These are phyloP conservation scores for Melanotaenia maccullochi DNA, from an alignment of 2,797 vertebrate genomes.

Conservation along the genomic window DNA sequence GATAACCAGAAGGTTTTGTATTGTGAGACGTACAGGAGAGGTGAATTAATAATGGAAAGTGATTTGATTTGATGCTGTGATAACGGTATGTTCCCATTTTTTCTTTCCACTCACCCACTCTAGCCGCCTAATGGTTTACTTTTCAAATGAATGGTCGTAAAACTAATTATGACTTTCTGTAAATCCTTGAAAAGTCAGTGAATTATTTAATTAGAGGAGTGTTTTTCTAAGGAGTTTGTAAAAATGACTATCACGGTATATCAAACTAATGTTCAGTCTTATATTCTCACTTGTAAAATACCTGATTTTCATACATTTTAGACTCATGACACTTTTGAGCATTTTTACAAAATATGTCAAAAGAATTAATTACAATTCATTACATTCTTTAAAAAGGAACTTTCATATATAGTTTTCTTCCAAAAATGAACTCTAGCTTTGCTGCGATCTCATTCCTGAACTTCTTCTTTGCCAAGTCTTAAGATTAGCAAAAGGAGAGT, in stretches of 20 bases:
- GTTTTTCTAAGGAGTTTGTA: slow-evolving; percentile 27
- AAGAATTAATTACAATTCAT: slow-evolving; percentile 13
- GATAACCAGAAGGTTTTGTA: not conserved
- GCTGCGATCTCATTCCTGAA: slow-evolving; percentile 25
- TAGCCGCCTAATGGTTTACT: not conserved
- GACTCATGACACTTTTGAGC: slow-evolving; percentile 20
- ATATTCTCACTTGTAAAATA: slow-evolving; percentile 18
- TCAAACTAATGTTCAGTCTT: slow-evolving; percentile 19
- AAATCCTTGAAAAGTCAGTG: slow-evolving; percentile 17
- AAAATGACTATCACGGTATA: slow-evolving; percentile 22
- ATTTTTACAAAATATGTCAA: slow-evolving; percentile 12
- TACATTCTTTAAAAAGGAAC: not conserved
- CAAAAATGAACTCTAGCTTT: slow-evolving; percentile 17
- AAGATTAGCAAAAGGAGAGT: slow-evolving; percentile 29
- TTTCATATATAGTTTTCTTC: slow-evolving; percentile 14
- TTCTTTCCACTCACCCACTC: slow-evolving; percentile 18
- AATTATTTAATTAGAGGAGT: slow-evolving; percentile 32
- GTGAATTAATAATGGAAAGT: slow-evolving; percentile 13
- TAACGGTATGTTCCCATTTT: slow-evolving; percentile 4
- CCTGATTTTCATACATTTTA: slow-evolving; percentile 19
- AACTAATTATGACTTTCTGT: slow-evolving; percentile 28
- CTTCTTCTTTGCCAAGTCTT: slow-evolving; percentile 21
- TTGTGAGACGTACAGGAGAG: slow-evolving; percentile 1
- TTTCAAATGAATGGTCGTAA: slow-evolving; percentile 19
- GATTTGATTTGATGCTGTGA: slow-evolving; percentile 13